These are phyloP conservation scores for Lasioglossum marginatum DNA, from an alignment of 2,888 invertebrate genomes.

Conservation along the genomic window DNA sequence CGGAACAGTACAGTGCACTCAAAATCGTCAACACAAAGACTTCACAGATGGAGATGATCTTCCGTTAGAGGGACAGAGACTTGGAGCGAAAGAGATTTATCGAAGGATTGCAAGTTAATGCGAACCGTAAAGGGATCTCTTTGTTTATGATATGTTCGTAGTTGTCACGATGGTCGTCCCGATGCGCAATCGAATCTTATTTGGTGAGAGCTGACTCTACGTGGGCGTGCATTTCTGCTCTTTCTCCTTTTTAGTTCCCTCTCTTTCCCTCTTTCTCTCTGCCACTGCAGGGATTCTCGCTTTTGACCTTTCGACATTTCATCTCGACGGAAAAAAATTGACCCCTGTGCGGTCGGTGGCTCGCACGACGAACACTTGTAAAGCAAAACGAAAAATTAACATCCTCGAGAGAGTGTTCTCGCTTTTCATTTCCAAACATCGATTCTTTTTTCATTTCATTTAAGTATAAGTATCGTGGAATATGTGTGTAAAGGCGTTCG, in stretches of 20 bases:
- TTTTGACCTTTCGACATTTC: slow-evolving; percentile 57
- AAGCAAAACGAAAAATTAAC: not conserved
- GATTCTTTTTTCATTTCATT: too few relatives aligned
- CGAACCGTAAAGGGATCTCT: slow-evolving; percentile 56
- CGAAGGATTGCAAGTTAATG: slow-evolving; percentile 61
- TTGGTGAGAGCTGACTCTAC: slow-evolving; percentile 61
- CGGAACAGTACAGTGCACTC: slow-evolving; percentile 25
- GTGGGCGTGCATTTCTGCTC: slow-evolving; percentile 60
- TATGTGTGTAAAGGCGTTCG: too few relatives aligned
- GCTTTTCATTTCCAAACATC: too few relatives aligned
- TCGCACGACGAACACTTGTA: not conserved
- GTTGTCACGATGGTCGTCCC: slow-evolving; percentile 56
- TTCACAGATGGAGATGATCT: slow-evolving; percentile 39
- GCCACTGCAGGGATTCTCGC: slow-evolving; percentile 44
- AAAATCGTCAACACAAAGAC: slow-evolving; percentile 23
- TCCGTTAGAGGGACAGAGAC: slow-evolving; percentile 21
- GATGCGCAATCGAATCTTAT: slow-evolving; percentile 69
- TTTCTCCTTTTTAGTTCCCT: slow-evolving; percentile 8
- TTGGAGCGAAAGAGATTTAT: slow-evolving; percentile 44
- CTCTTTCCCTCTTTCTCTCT: slow-evolving; percentile 22
- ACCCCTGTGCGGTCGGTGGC: not conserved
- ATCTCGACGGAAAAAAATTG: slow-evolving; percentile 35
- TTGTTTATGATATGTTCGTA: slow-evolving; percentile 64
- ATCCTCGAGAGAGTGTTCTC: not conserved
- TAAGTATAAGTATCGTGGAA: too few relatives aligned